These are phyloP conservation scores for Calephelis virginiensis DNA, from an alignment of 1,140 invertebrate genomes.

Conservation along the genomic window DNA sequence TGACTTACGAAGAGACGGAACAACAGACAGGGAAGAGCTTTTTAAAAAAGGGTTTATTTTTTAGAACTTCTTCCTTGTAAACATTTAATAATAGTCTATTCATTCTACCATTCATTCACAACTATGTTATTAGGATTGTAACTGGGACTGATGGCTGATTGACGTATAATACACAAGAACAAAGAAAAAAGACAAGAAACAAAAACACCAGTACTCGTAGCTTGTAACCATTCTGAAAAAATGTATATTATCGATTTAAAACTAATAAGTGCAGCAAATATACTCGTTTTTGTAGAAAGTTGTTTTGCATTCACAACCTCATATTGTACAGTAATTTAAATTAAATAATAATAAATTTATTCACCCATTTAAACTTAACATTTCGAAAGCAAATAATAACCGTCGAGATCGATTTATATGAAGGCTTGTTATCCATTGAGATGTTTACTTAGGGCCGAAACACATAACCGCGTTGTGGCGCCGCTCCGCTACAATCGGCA, in stretches of 20 bases:
- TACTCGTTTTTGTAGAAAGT: slow-evolving; percentile 34
- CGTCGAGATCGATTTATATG: slow-evolving; percentile 55
- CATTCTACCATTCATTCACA: too few species aligned
- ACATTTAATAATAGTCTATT: too few species aligned
- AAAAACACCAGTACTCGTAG: background rate
- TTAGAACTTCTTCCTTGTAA: too few species aligned
- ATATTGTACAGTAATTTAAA: slow-evolving; percentile 34
- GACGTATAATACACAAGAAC: background rate
- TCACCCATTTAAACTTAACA: slow-evolving; percentile 56
- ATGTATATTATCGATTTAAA: background rate
- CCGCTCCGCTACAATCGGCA: too few species aligned
- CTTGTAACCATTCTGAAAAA: background rate
- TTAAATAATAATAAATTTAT: slow-evolving; percentile 56
- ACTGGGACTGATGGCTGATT: too few species aligned
- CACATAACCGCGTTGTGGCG: too few species aligned
- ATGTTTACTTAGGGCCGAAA: too few species aligned
- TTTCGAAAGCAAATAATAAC: slow-evolving; percentile 50
- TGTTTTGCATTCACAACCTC: slow-evolving; percentile 27
- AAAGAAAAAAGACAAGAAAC: background rate
- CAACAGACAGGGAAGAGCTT: too few species aligned
- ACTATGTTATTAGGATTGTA: too few species aligned
- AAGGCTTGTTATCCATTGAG: slow-evolving; percentile 55
- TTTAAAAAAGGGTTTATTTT: too few species aligned
- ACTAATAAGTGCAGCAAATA: slow-evolving; percentile 17
- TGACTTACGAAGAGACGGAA: too few species aligned